Conservation (phyloP, 2,113 vertebrate genomes). For the Collichthys lucidus region DNA sequence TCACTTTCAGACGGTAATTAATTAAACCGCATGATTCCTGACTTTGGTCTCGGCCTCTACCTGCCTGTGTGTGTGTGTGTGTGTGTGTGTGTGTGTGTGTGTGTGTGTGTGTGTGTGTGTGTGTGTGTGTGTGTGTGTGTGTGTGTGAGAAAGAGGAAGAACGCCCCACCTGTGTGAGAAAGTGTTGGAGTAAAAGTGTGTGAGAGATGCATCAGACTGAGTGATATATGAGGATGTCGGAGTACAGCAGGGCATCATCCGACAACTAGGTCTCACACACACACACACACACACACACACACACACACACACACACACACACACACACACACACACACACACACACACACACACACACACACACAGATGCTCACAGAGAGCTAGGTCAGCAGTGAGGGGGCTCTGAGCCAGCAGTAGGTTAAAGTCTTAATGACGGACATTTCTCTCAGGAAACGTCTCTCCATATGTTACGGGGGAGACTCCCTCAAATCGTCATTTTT, state of each 20-base stretch:
- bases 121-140: constrained; percentile 11
- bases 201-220: constrained; percentile 58
- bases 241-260: constrained; percentile 59
- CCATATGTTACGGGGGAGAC: constrained; percentile 64
- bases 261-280: constrained; percentile 31
- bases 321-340: not conserved
- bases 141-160: not conserved
- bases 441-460: constrained; percentile 66
- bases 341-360: constrained; percentile 39
- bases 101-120: not conserved
- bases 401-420: constrained; percentile 72
- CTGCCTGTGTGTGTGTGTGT: constrained; percentile 15
- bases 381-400: constrained; percentile 71
- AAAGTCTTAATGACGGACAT: constrained; percentile 78
- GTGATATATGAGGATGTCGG: constrained; percentile 77
- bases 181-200: constrained; percentile 13
- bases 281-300: constrained; percentile 3
- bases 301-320: not conserved
- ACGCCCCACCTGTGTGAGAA: not conserved
- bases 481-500: constrained; percentile 55
- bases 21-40: constrained; percentile 81
- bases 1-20: constrained; percentile 82
- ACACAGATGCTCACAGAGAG: constrained; percentile 45
- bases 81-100: not conserved
- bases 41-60: constrained; percentile 36